phyloP scores from a whole-genome alignment of 2,113 vertebrate genomes.

The Machaerirhynchus nigripectus region DNA sequence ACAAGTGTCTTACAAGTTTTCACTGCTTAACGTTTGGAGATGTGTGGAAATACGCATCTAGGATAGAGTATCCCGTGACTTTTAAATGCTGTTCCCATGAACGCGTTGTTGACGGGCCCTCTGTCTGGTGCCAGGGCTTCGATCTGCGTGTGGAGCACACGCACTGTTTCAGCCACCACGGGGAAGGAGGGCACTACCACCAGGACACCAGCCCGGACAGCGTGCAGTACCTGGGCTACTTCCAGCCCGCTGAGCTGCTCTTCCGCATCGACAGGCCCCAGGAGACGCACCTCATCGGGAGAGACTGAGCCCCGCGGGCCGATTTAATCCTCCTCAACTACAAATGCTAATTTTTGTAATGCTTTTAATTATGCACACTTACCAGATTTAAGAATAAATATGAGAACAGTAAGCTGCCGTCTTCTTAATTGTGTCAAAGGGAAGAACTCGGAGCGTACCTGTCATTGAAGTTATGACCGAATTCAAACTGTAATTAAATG shows the following conservation, averaged over 20 bases:
- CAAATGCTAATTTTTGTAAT: background rate
- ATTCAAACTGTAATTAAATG: background rate
- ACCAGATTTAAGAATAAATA: background rate
- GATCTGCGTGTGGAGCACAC: constrained; percentile 93
- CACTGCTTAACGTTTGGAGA: background rate
- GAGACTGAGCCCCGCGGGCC: constrained; percentile 69
- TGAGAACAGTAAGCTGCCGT: background rate
- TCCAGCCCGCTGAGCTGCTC: constrained; percentile 86
- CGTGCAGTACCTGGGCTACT: constrained; percentile 90
- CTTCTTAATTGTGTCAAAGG: background rate
- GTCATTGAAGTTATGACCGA: too few relatives aligned
- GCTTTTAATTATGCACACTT: background rate
- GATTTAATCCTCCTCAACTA: fast-evolving
- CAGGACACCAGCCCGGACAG: constrained; percentile 89
- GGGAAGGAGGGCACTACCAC: constrained; percentile 95
- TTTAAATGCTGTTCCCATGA: fast-evolving
- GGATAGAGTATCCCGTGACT: fast-evolving
- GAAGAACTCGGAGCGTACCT: fast-evolving
- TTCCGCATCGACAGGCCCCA: constrained; percentile 89
- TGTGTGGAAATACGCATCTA: fast-evolving
- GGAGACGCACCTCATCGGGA: constrained; percentile 80
- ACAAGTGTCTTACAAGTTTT: background rate
- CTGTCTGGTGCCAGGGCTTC: constrained; percentile 79
- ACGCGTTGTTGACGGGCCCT: fast-evolving
- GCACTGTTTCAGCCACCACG: constrained; percentile 92